phyloP scores from a whole-genome alignment of 1,140 invertebrate genomes.

The Coenobita brevimanus region DNA sequence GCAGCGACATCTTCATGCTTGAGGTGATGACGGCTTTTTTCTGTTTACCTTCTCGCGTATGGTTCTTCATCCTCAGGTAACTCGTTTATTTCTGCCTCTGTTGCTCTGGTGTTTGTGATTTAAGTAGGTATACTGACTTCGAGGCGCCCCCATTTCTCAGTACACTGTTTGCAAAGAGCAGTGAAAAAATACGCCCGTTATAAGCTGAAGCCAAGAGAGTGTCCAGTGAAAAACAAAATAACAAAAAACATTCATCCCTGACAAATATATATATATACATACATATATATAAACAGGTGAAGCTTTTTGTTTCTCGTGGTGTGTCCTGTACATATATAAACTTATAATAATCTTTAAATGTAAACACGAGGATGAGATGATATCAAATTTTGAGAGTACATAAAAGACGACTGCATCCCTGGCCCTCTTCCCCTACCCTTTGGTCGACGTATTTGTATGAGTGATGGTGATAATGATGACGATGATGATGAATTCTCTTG shows the following conservation, averaged over 20 bases:
- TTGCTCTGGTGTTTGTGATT: no score
- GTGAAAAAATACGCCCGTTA: no score
- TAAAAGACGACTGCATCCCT: slow-evolving; percentile 4
- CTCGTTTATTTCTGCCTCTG: no score
- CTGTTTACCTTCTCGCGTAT: no score
- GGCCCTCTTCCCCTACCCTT: background rate
- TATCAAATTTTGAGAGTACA: slow-evolving; percentile 58
- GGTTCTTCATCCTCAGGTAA: no score
- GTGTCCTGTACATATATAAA: no score
- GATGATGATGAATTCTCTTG: slow-evolving; percentile 12
- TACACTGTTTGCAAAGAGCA: slow-evolving; percentile 33
- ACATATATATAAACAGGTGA: slow-evolving; percentile 42
- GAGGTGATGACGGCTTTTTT: no score
- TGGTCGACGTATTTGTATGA: slow-evolving; percentile 52
- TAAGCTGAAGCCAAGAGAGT: no score
- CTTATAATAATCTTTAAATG: slow-evolving; percentile 16
- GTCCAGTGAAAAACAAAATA: slow-evolving; percentile 2
- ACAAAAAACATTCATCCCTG: background rate
- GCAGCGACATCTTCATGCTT: no score
- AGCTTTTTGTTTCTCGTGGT: no score
- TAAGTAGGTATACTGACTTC: background rate
- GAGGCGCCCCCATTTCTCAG: slow-evolving; percentile 44
- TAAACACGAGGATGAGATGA: slow-evolving; percentile 62
- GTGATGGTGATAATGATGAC: slow-evolving; percentile 25
- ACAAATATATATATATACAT: slow-evolving; percentile 44